These are phyloP conservation scores for Megaleporinus macrocephalus DNA, from an alignment of 2,113 vertebrate genomes.

Conservation along the genomic window DNA sequence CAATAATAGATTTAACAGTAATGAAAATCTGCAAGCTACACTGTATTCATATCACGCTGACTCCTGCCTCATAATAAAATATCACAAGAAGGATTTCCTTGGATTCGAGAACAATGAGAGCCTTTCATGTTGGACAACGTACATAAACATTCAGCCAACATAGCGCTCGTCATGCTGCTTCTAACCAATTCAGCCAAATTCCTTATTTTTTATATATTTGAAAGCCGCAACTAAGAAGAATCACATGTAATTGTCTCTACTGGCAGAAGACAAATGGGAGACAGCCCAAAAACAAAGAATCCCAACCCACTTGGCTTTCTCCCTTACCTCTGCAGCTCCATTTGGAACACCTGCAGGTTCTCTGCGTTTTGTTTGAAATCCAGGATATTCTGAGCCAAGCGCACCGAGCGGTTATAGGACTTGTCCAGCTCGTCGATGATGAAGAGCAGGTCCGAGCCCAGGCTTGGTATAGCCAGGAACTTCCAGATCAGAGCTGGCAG, in stretches of 20 bases:
- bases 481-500: slow-evolving; percentile 91
- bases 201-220: background rate
- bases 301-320: background rate
- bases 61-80: background rate
- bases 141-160: background rate
- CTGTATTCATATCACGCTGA: background rate
- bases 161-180: background rate
- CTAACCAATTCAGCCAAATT: background rate
- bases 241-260: slow-evolving; percentile 3
- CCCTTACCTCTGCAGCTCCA: slow-evolving; percentile 87
- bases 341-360: slow-evolving; percentile 83
- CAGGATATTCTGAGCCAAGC: slow-evolving; percentile 90
- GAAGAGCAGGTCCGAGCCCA: slow-evolving; percentile 90
- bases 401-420: slow-evolving; percentile 94
- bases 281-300: slow-evolving; percentile 24
- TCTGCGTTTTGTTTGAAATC: slow-evolving; percentile 83
- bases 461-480: slow-evolving; percentile 80
- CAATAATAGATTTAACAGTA: background rate
- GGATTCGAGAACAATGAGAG: background rate
- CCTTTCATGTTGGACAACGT: background rate
- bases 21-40: background rate
- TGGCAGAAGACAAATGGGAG: slow-evolving; percentile 1
- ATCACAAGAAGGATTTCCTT: background rate
- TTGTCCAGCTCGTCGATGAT: slow-evolving; percentile 94
- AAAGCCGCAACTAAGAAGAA: background rate